A percentile compares a stretch with the other conserved stretches of the same genome.
Evolutionary conservation across 2,888 invertebrate species (phyloP).

Genomic region (Amblyjoppa proteus): DNA sequence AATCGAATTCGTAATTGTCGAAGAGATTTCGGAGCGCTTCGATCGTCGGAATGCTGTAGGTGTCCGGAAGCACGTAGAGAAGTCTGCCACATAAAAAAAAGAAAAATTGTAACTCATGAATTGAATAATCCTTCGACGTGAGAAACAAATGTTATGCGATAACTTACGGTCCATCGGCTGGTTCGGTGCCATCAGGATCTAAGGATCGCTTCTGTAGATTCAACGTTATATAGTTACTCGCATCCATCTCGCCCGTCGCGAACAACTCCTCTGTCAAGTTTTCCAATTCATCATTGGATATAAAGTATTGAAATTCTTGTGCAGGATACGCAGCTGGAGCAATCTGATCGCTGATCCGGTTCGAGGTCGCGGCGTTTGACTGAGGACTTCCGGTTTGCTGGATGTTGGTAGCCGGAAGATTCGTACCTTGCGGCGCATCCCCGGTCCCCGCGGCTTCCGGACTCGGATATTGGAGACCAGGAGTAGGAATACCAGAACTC

Average conservation of each 20-base stretch:
- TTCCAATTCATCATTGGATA: constrained; percentile 77
- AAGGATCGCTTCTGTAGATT: constrained; percentile 76
- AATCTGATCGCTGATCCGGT: constrained; percentile 36
- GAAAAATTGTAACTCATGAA: background rate
- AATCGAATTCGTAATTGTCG: constrained; percentile 76
- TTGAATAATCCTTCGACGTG: constrained; percentile 3
- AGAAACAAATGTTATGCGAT: background rate
- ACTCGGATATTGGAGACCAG: constrained; percentile 7
- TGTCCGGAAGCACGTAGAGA: constrained; percentile 72
- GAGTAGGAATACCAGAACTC: constrained; percentile 26
- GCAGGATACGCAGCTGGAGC: background rate
- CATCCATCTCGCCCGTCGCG: constrained; percentile 73
- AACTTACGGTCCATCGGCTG: constrained; percentile 76
- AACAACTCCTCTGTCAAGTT: constrained; percentile 79
- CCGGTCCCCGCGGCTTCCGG: background rate
- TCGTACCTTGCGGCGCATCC: background rate
- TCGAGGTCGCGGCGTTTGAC: constrained; percentile 1
- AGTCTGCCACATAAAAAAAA: background rate
- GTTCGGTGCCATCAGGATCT: constrained; percentile 73
- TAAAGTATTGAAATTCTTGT: constrained; percentile 60
- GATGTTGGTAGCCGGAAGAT: background rate
- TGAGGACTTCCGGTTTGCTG: constrained; percentile 10
- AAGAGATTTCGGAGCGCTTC: constrained; percentile 75
- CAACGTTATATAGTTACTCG: constrained; percentile 72
- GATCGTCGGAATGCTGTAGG: constrained; percentile 76